A percentile compares a stretch with the other conserved stretches of the same genome.
phyloP scores from a whole-genome alignment of 2,797 vertebrate genomes.

The Acrocephalus scirpaceus region DNA sequence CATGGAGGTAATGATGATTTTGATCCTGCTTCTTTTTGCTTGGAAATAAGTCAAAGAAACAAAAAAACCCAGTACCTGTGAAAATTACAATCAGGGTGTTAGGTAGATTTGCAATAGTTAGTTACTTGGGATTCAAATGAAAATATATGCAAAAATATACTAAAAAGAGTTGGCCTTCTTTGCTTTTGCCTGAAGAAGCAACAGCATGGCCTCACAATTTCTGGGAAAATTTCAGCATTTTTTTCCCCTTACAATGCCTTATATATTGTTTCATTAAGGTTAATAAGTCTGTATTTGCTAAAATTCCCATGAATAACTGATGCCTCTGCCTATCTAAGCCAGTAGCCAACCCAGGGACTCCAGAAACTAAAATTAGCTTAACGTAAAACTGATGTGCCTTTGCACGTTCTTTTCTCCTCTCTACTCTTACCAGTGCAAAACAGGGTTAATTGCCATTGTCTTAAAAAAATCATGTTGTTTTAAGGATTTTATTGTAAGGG shows the following conservation, averaged over 20 bases:
- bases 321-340: neutral
- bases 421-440: neutral
- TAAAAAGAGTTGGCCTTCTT: neutral
- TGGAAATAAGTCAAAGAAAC: neutral
- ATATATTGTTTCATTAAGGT: neutral
- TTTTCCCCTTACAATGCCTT: neutral
- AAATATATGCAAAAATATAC: neutral
- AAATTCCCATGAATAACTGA: neutral
- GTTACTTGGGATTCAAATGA: neutral
- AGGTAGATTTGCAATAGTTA: neutral
- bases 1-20: neutral
- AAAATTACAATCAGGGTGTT: neutral
- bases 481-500: neutral
- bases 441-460: neutral
- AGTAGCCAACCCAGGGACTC: neutral
- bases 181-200: neutral
- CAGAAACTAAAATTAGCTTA: neutral
- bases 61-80: neutral
- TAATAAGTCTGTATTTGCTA: neutral
- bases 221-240: rapidly evolving
- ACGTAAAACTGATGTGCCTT: neutral
- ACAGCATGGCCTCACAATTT: neutral
- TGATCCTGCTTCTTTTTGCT: neutral
- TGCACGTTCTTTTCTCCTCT: neutral
- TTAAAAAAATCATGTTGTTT: neutral